Conservation (phyloP, 2,797 vertebrate species). For the Tapera naevia region DNA sequence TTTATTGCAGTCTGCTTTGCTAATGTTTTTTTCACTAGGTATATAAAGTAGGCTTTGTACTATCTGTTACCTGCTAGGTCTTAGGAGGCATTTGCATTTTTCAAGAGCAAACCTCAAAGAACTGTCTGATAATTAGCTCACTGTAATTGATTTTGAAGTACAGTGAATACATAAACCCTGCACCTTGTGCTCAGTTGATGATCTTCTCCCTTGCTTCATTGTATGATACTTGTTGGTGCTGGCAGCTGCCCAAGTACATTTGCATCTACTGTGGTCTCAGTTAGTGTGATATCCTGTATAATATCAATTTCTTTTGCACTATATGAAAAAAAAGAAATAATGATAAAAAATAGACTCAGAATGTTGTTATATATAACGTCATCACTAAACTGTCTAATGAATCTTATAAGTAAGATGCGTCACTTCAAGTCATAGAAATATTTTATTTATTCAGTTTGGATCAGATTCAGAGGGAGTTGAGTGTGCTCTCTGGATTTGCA, state of each 20-base stretch:
- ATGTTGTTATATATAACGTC: not conserved
- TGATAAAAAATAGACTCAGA: not conserved
- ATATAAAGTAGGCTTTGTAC: not conserved
- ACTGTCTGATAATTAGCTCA: slow-evolving; percentile 30
- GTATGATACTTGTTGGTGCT: not conserved
- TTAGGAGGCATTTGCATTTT: slow-evolving; percentile 3
- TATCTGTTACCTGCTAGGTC: not conserved
- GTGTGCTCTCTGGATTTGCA: not conserved
- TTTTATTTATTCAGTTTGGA: not conserved
- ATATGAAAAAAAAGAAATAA: not conserved
- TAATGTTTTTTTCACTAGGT: not conserved
- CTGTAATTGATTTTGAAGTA: slow-evolving; percentile 41
- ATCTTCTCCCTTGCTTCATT: not conserved
- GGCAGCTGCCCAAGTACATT: not conserved
- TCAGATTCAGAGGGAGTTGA: not conserved
- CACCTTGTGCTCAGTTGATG: not conserved
- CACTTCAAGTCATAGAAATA: not conserved
- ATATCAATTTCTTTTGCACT: not conserved
- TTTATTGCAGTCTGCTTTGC: not conserved
- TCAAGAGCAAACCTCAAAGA: slow-evolving; percentile 27
- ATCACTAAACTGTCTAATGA: not conserved
- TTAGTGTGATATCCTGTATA: not conserved
- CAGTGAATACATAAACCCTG: not conserved
- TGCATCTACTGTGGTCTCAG: not conserved
- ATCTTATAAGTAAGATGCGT: not conserved